Conservation (phyloP, 2,888 invertebrate genomes). For the Cephus pygmeus region DNA sequence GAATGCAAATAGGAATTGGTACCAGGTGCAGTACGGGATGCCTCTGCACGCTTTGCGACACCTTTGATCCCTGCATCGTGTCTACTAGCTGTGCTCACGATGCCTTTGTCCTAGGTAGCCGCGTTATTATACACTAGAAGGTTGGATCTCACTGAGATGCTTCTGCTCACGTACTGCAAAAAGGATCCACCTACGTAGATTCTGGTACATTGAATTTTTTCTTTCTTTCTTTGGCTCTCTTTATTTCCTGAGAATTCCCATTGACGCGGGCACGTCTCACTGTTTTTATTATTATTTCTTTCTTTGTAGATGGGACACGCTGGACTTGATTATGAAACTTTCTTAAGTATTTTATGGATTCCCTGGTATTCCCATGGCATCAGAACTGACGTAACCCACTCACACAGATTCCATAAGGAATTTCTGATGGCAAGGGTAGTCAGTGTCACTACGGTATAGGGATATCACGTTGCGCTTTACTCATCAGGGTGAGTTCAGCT, state of each 20-base stretch:
- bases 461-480: too few species aligned
- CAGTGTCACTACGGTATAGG: too few species aligned
- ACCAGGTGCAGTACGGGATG: conserved; percentile 3
- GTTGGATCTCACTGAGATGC: neutral
- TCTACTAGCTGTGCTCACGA: neutral
- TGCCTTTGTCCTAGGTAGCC: neutral
- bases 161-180: neutral
- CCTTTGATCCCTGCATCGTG: conserved; percentile 24
- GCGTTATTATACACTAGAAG: neutral
- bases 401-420: too few species aligned
- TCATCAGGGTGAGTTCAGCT: too few species aligned
- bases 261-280: neutral
- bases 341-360: neutral
- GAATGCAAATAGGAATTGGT: conserved; percentile 2
- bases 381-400: neutral
- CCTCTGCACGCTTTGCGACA: conserved; percentile 18
- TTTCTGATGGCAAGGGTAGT: too few species aligned
- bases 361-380: neutral
- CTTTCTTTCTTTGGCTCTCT: neutral
- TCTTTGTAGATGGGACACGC: neutral
- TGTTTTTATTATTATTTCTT: neutral
- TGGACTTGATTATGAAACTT: neutral
- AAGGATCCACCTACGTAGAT: neutral
- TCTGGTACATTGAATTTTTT: neutral
- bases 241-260: neutral